Conservation (phyloP, 2,797 vertebrate species). For the Crocodylus rhombifer region DNA sequence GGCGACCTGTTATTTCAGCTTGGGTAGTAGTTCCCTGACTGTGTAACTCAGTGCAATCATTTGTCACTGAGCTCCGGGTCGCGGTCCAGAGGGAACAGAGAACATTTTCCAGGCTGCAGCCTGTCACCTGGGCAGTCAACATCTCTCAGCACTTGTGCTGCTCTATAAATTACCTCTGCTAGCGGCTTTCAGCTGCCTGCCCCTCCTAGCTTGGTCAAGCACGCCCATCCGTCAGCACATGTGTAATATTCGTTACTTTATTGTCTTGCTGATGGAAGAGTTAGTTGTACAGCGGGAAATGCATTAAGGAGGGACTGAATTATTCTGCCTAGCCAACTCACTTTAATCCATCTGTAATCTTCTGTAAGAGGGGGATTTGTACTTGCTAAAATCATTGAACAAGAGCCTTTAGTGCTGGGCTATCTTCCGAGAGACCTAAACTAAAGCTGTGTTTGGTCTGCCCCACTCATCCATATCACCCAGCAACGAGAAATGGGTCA, state of each 20-base stretch:
- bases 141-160: constrained; percentile 72
- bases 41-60: constrained; percentile 54
- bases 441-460: constrained; percentile 32
- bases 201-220: constrained; percentile 65
- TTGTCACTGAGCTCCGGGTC: constrained; percentile 69
- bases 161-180: constrained; percentile 63
- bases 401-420: constrained; percentile 4
- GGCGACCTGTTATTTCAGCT: constrained; percentile 35
- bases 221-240: constrained; percentile 70
- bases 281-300: constrained; percentile 67
- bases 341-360: constrained; percentile 69
- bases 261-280: constrained; percentile 73
- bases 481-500: not conserved
- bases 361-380: constrained; percentile 44
- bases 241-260: constrained; percentile 70
- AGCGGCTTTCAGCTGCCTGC: not conserved
- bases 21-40: constrained; percentile 2
- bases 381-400: constrained; percentile 53
- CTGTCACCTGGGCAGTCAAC: constrained; percentile 66
- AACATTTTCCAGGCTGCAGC: constrained; percentile 4
- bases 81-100: constrained; percentile 44
- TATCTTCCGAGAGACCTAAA: not conserved
- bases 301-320: constrained; percentile 61
- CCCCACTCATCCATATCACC: not conserved
- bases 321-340: constrained; percentile 32